phyloP scores from a whole-genome alignment of 2,888 invertebrate genomes.

The Parochlus steinenii region DNA sequence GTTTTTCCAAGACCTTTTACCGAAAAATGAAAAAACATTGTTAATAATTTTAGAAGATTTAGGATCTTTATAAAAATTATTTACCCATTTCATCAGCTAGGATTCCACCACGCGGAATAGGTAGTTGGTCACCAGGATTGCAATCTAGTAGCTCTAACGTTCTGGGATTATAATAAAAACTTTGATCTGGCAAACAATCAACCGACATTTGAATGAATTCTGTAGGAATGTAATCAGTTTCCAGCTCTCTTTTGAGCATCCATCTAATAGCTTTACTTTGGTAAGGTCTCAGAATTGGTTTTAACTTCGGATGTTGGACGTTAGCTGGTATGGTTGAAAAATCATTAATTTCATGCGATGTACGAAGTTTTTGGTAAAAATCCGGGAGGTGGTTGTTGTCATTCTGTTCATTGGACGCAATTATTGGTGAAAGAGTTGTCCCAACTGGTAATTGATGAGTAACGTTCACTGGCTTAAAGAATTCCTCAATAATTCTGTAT shows the following conservation, averaged over 20 bases:
- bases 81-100: too few species aligned
- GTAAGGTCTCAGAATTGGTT: constrained; percentile 33
- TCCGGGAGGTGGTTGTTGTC: too few species aligned
- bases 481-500: too few species aligned
- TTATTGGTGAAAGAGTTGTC: too few species aligned
- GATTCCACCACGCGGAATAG: constrained; percentile 3
- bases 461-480: too few species aligned
- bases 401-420: too few species aligned
- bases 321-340: constrained; percentile 4
- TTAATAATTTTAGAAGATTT: background rate
- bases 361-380: constrained; percentile 5
- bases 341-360: constrained; percentile 5
- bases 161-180: constrained; percentile 15
- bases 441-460: too few species aligned
- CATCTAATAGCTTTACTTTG: constrained; percentile 48
- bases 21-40: background rate
- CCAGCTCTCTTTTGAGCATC: constrained; percentile 45
- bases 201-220: constrained; percentile 9
- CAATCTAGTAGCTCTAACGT: constrained; percentile 20
- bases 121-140: constrained; percentile 15
- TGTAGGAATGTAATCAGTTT: constrained; percentile 10
- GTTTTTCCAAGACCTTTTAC: constrained; percentile 58
- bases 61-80: background rate
- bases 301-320: constrained; percentile 27
- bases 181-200: constrained; percentile 11